Percentiles rank a stretch among this genome's conserved stretches.
Evolutionary conservation across 2,113 vertebrate species (phyloP).

Genomic region (Asarcornis scutulata): DNA sequence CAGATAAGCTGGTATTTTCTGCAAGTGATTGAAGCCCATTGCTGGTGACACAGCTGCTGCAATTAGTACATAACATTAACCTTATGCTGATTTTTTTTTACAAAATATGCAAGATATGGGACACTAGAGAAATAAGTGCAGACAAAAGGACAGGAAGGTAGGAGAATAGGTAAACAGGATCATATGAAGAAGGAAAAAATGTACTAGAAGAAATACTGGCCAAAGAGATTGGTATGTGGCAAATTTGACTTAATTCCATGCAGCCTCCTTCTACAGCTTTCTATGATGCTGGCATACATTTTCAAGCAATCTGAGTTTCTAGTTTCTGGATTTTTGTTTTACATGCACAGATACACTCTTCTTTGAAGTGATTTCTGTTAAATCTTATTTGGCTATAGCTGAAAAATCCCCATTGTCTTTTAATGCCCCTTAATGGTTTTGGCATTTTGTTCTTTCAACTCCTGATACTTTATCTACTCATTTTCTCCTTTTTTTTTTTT

Average conservation of each 20-base stretch:
- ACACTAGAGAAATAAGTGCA: background rate
- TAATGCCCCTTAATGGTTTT: background rate
- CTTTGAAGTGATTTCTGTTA: background rate
- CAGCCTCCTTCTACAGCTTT: background rate
- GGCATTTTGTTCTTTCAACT: background rate
- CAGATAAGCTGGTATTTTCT: background rate
- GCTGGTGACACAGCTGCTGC: background rate
- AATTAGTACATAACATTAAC: background rate
- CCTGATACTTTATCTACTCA: background rate
- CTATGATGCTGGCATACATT: background rate
- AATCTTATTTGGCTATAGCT: background rate
- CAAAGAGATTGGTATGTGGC: background rate
- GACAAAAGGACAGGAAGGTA: background rate
- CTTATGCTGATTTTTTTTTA: background rate
- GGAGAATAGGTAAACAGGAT: background rate
- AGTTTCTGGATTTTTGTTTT: background rate
- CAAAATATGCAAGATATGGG: background rate
- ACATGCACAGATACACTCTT: background rate
- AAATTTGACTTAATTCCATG: background rate
- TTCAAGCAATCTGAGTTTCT: background rate
- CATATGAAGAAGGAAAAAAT: background rate
- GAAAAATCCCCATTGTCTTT: background rate
- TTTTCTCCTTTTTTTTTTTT: background rate
- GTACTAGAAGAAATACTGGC: background rate
- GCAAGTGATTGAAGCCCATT: background rate